Percentiles rank a stretch among this genome's conserved stretches.
These are phyloP conservation scores for Columbina picui DNA, from an alignment of 2,113 vertebrate genomes.

Conservation along the genomic window DNA sequence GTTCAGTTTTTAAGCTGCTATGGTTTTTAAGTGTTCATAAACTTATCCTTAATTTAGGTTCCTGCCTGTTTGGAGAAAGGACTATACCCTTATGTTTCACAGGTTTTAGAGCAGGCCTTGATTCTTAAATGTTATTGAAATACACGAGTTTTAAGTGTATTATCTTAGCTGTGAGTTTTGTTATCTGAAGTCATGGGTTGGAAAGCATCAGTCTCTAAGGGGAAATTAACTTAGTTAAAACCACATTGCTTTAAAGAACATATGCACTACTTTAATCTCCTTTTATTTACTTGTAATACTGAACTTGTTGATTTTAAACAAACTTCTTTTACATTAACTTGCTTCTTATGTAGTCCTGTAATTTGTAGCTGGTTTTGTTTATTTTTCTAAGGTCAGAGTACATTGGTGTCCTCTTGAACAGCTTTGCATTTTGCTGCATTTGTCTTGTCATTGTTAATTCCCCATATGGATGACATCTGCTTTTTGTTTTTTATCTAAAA, in stretches of 20 bases:
- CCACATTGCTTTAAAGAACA: not conserved
- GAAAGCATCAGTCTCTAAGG: not conserved
- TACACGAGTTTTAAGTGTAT: not conserved
- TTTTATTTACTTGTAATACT: not conserved
- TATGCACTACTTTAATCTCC: not conserved
- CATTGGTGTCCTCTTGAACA: not conserved
- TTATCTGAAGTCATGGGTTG: not conserved
- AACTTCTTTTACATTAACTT: not conserved
- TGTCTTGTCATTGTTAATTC: not conserved
- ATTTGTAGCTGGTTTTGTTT: not conserved
- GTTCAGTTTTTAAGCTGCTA: not conserved
- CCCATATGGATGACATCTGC: slow-evolving; percentile 8
- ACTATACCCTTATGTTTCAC: not conserved
- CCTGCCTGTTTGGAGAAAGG: not conserved
- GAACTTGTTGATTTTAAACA: not conserved
- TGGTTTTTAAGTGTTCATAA: not conserved
- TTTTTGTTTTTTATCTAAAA: slow-evolving; percentile 13
- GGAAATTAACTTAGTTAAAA: not conserved
- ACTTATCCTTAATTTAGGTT: not conserved
- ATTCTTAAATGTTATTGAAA: not conserved
- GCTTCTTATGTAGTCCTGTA: not conserved
- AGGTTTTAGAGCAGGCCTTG: not conserved
- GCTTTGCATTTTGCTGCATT: not conserved
- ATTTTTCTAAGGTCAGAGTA: not conserved
- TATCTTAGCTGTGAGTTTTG: not conserved